phyloP scores from a whole-genome alignment of 2,797 vertebrate species.

The Holocentrus rufus region DNA sequence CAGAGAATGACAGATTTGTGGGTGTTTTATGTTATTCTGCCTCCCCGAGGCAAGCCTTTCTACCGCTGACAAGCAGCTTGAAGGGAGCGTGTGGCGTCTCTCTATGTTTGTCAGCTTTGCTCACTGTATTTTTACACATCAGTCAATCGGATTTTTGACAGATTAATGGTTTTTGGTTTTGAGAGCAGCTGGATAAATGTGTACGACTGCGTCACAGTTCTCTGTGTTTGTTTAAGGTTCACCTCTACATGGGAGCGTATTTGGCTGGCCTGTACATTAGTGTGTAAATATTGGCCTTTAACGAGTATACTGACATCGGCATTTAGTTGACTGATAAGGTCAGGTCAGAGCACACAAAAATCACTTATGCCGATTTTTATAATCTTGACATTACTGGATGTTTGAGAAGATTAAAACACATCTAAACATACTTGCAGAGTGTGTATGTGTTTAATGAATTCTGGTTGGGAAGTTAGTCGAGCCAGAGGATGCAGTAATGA shows the following conservation, averaged over 20 bases:
- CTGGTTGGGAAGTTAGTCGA: no score
- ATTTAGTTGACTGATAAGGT: conserved; percentile 8
- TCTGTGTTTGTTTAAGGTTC: not conserved
- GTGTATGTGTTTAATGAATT: no score
- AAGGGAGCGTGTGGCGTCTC: conserved; percentile 57
- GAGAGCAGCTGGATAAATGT: conserved; percentile 13
- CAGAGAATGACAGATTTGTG: conserved; percentile 46
- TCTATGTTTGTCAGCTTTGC: conserved; percentile 59
- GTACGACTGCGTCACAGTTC: not conserved
- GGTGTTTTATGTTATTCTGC: conserved; percentile 60
- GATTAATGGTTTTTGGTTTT: conserved; percentile 41
- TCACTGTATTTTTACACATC: conserved; percentile 57
- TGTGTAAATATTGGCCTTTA: not conserved
- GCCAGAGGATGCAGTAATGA: no score
- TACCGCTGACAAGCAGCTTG: conserved; percentile 63
- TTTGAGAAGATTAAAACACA: conserved; percentile 30
- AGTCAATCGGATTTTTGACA: conserved; percentile 47
- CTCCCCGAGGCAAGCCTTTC: conserved; percentile 66
- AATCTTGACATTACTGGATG: conserved; percentile 30
- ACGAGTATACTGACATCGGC: not conserved
- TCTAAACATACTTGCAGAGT: conserved; percentile 16
- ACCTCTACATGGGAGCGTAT: not conserved
- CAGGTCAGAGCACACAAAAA: not conserved
- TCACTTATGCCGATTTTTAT: conserved; percentile 24
- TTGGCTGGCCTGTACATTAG: not conserved